These are phyloP conservation scores for Sus cebifrons DNA, from an alignment of 2,797 vertebrate genomes.

Conservation along the genomic window DNA sequence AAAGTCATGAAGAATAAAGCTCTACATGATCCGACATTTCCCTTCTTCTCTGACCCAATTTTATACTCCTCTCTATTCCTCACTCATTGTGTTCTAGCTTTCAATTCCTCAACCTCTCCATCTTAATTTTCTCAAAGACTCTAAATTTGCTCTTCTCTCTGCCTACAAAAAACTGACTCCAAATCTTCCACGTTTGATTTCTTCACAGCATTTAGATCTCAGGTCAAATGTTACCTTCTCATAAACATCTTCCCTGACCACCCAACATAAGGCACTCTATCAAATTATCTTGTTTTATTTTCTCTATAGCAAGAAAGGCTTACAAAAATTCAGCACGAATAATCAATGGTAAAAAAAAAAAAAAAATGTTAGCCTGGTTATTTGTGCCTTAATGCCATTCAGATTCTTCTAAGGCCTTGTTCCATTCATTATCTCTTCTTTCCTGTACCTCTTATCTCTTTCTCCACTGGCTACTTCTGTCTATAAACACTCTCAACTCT, in stretches of 20 bases:
- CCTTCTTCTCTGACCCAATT: background rate
- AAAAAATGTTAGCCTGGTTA: background rate
- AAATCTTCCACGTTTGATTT: background rate
- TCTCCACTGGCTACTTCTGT: slow-evolving; percentile 1
- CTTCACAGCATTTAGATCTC: background rate
- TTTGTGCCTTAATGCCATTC: background rate
- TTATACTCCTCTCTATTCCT: background rate
- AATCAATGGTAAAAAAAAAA: background rate
- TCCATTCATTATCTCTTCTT: background rate
- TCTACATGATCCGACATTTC: background rate
- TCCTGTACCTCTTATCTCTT: background rate
- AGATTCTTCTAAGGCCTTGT: background rate
- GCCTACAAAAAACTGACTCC: background rate
- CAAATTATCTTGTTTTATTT: background rate
- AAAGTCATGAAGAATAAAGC: background rate
- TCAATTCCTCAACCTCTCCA: background rate
- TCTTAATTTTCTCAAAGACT: background rate
- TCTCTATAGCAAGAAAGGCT: background rate
- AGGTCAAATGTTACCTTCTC: background rate
- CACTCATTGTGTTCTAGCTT: background rate
- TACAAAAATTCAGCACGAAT: background rate
- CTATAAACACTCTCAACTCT: slow-evolving; percentile 4
- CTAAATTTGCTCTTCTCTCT: background rate
- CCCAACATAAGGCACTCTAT: background rate
- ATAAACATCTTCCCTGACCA: background rate